phyloP scores from a whole-genome alignment of 2,888 invertebrate genomes.

The Cryptosula pallasiana region DNA sequence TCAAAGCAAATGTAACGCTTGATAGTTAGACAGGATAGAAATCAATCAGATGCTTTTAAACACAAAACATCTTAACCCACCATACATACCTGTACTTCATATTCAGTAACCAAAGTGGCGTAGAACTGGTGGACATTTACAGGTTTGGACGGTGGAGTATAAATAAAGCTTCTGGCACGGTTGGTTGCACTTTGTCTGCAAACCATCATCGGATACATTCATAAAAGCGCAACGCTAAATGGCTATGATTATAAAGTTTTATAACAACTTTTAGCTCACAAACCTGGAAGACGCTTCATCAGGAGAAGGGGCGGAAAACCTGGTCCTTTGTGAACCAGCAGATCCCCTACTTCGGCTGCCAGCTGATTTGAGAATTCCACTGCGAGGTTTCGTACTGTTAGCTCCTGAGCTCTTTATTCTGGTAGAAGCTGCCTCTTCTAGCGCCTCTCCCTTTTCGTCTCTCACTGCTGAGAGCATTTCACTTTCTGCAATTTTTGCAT shows the following conservation, averaged over 20 bases:
- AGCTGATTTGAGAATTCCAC: slow-evolving; percentile 15
- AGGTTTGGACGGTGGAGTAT: slow-evolving; percentile 10
- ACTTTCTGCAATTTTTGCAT: too few relatives aligned
- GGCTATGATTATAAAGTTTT: too few relatives aligned
- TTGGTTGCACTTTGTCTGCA: slow-evolving; percentile 17
- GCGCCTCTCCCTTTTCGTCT: too few relatives aligned
- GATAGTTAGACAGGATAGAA: too few relatives aligned
- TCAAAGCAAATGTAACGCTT: too few relatives aligned
- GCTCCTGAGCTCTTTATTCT: too few relatives aligned
- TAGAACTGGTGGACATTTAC: slow-evolving; percentile 45
- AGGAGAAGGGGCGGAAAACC: slow-evolving; percentile 18
- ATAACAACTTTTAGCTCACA: too few relatives aligned
- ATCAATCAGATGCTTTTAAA: too few relatives aligned
- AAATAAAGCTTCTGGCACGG: slow-evolving; percentile 9
- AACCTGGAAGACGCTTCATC: slow-evolving; percentile 8
- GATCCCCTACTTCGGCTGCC: background rate
- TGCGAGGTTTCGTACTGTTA: background rate
- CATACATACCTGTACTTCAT: slow-evolving; percentile 31
- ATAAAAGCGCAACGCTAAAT: too few relatives aligned
- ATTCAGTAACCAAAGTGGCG: slow-evolving; percentile 37
- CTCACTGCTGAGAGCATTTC: too few relatives aligned
- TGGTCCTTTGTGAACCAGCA: background rate
- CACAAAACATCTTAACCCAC: too few relatives aligned
- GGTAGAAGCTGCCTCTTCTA: too few relatives aligned
- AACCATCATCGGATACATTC: background rate